Conservation (phyloP, 2,797 vertebrate genomes). For the Gadopsis bispinosus region DNA sequence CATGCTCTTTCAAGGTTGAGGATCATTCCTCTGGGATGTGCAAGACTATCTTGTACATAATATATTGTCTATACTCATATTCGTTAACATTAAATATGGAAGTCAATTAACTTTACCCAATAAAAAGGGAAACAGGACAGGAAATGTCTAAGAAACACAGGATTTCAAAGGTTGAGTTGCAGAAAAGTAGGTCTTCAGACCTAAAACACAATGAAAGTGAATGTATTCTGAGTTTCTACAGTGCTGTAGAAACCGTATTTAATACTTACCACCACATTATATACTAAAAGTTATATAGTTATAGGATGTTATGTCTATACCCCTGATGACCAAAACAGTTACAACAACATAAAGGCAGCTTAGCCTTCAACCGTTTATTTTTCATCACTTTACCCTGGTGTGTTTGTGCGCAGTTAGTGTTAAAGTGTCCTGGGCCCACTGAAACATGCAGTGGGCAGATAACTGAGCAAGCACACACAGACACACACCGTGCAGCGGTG, state of each 20-base stretch:
- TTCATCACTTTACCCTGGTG: constrained; percentile 30
- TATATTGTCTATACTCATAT: neutral
- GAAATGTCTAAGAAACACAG: neutral
- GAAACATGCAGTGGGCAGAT: constrained; percentile 81
- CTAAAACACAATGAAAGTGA: neutral
- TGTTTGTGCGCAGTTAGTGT: constrained; percentile 73
- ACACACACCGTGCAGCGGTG: constrained; percentile 85
- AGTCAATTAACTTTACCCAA: neutral
- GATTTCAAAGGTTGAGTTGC: neutral
- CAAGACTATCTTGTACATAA: neutral
- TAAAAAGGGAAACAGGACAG: neutral
- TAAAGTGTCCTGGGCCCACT: constrained; percentile 68
- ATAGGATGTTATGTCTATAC: neutral
- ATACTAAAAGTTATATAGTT: neutral
- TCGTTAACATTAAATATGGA: neutral
- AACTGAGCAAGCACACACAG: constrained; percentile 66
- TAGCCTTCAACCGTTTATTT: neutral
- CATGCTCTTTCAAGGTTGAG: neutral
- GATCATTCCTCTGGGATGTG: neutral
- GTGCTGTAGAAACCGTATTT: neutral
- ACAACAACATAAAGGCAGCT: neutral
- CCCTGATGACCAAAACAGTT: constrained; percentile 4
- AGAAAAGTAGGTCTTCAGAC: constrained; percentile 1
- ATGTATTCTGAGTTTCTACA: neutral
- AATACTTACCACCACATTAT: constrained; percentile 9